Evolutionary conservation across 2,888 invertebrate genomes (phyloP).

Genomic region (Mechanitis messenoides): DNA sequence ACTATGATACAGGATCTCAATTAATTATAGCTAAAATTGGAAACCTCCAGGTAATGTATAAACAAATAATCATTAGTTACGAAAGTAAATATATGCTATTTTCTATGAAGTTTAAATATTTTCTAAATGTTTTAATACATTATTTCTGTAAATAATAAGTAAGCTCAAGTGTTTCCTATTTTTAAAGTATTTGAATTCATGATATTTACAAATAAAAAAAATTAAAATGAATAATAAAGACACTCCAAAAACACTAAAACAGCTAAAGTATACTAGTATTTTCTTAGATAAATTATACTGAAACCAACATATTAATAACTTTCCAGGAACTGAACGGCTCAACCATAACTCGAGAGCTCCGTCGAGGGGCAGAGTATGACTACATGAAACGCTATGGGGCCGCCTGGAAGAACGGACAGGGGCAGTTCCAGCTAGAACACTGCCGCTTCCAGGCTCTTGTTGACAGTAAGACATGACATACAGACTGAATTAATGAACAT

Average conservation of each 20-base stretch:
- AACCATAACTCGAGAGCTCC: conserved; percentile 80
- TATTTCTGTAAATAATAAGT: no score
- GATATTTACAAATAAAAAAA: no score
- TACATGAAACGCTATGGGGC: conserved; percentile 89
- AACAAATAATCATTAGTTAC: not conserved
- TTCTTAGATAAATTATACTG: no score
- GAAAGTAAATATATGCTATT: not conserved
- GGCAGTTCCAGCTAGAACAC: conserved; percentile 81
- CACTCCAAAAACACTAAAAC: no score
- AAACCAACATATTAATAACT: not conserved
- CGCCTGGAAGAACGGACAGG: conserved; percentile 80
- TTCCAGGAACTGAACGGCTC: conserved; percentile 82
- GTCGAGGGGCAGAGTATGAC: conserved; percentile 93
- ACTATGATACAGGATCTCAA: conserved; percentile 84
- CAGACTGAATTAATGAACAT: no score
- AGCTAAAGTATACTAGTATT: no score
- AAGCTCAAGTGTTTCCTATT: no score
- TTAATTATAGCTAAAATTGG: conserved; percentile 88
- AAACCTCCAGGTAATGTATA: conserved; percentile 75
- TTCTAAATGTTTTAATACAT: no score
- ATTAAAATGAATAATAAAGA: no score
- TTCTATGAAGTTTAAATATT: no score
- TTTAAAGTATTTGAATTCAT: no score
- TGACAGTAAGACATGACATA: conserved; percentile 77
- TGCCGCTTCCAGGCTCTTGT: conserved; percentile 86